Base-by-base conservation (phyloP, 2,113 vertebrate genomes). In the Monopterus albus region DNA sequence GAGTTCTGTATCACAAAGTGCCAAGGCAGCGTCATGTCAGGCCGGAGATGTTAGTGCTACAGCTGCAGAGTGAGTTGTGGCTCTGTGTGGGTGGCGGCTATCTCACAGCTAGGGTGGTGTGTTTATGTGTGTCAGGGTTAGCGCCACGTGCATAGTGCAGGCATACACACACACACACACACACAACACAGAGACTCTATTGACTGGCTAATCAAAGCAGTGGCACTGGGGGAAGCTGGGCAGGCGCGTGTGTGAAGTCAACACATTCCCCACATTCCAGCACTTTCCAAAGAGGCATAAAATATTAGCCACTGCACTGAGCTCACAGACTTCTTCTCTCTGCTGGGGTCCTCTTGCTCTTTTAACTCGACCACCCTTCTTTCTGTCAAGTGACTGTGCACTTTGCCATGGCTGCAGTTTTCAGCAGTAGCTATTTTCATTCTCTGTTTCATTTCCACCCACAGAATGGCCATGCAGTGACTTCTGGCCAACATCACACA, bases 251-350 rank as follows among this genome's bases (percentile, higher is more conserved):
- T 90, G 92, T 93, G 91, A 92, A 94, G 93, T 95, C 94, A 94
- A 94, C 89, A 90, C 91, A 96, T 97, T 96, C 96, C 79, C 80
- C 17, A 25, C 92, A 96, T 96, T 95, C 95, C 92, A 87, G 60
- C 91, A 91, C 93, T 96, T 94, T 91, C 92, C 85, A 93, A 90
- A 85, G 89, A 91, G 90, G 84, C 89, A 91, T 69, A 88, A 87
- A 79, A 94, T 94, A 93, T 95, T 92, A 92, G 71, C 89, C 75
- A 61, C 64, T 43, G 9, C 71, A 35, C 28, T 25, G 31, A 42
- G 40, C 68, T 66, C 52, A 7, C 64, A 70, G 26, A 56, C 68
- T 62, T 73, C 26, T 29, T 58, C 52, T 50, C 73, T 45, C 74
- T 75, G 59, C 72, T 39, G 56, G 73, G 63, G 78, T 65, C 72